Evolutionary conservation across 1,140 invertebrate species (phyloP), one percentile per base, ranked within the genome.

Genomic region (Cyclina sinensis): DNA sequence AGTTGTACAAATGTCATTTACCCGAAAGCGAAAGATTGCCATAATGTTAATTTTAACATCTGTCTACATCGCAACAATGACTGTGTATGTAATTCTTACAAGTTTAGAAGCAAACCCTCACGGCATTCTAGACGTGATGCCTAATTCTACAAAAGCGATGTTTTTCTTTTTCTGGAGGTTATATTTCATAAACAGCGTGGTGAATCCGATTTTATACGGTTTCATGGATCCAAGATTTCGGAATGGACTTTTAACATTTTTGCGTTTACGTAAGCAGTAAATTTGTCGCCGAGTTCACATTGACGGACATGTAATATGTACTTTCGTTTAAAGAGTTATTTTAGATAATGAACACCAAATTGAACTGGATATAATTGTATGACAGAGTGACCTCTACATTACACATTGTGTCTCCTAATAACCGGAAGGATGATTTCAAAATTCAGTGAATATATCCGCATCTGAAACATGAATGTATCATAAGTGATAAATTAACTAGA

Each of bases 81-180:
- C 39, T 11, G 2, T 83, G 12, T 83, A 83, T 24, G 35, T 83
- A 12, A 43, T 68, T 12, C 80, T 83, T 1, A 39, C 39, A 21
- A 16, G 37, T 14, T 43, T 43, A 27, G 39, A 46, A 18, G 79
- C 79, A 59, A 35, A 30, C 11, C 14, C 30, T 21, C 27, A 59
- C 12, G 59, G 54, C 9, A 39, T 65, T 16, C 32, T 82, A 5
- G 27, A 48, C n/a, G 12, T 18, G 0, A n/a, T 82, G 46, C 14
- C 57, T 5, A 21, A 83, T 30, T 24, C 39, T 0, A 24, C 30
- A 18, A 68, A 39, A 68, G 59, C 46, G 21, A 12, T 30, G 57
- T 83, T 83, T 46, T 83, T 83, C 80, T 83, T 83, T 37, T 83
- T 83, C 59, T 68, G 57, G 57, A 32, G 80, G 14, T 46, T 83